Base-by-base conservation (phyloP, 92 coral and sea anemone genomes). In the Hydrozoanthus gracilis region DNA sequence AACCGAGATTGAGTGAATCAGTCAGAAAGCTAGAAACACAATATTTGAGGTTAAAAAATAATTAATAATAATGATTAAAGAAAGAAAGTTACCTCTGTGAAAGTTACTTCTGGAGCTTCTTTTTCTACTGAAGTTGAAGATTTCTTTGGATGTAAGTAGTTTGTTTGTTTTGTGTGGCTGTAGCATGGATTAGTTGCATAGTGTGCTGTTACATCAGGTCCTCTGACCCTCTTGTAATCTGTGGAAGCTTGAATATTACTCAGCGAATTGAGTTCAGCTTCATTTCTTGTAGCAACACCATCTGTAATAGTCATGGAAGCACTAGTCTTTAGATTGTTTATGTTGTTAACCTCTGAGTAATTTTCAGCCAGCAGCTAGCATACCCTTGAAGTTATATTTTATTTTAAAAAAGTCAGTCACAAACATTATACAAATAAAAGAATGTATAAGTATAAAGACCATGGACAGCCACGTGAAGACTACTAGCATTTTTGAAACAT, bases 81-180 rank as follows among this genome's bases (percentile, higher is more conserved):
- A 11, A 11, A 58, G 12, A 58, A 58, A 35, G 5, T 79, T 79
- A 79, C 84, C 73, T 79, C 58, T 1, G 46, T 8, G 18, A 17
- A n/a, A 62, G 20, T 17, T 6, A 50, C 51, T 47, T 50, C 74
- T 80, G 54, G 56, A 35, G 85, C 61, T 65, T 49, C 73, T 16
- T 11, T 47, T 8, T 80, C 61, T 64, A 18, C 60, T 20, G 10
- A 27, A 79, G n/a, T 20, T 64, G 51, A 17, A 48, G 73, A 14
- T 80, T 20, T 52, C n/a, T 48, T 61, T 65, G 74, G 18, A 15
- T 80, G 58, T 61, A 45, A 15, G 62, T 17, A 39, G 14, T 62
- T 80, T 18, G 62, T 52, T 4, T 64, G 49, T 65, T 80, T 65
- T 16, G 7, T 52, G 44, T 8, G 54, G 45, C 66, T 49, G 58